These are phyloP conservation scores for Brenthis ino DNA, from an alignment of 2,888 invertebrate genomes.

Conservation along the genomic window DNA sequence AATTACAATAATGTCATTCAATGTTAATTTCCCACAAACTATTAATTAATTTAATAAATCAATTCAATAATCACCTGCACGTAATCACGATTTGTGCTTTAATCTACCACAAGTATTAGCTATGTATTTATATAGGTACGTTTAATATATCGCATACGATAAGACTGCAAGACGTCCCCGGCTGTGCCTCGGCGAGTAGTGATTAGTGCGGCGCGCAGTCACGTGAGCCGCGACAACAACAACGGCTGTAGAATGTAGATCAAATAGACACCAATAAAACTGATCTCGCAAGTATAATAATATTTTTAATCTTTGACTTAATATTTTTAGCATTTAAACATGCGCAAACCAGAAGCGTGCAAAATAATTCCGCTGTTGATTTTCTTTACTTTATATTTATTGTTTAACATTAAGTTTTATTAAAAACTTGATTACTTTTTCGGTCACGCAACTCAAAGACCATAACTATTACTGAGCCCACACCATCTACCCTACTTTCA, in stretches of 20 bases:
- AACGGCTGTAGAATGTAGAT: conserved; percentile 12
- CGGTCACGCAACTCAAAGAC: not conserved
- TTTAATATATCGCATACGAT: too few relatives aligned
- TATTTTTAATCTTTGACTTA: conserved; percentile 7
- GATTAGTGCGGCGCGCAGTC: not conserved
- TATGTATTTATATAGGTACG: too few relatives aligned
- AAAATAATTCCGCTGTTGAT: not conserved
- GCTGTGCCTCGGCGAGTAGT: not conserved
- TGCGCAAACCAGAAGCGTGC: not conserved
- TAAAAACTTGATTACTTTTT: not conserved
- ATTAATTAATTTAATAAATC: too few relatives aligned
- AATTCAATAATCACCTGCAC: too few relatives aligned
- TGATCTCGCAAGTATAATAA: not conserved
- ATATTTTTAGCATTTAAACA: not conserved
- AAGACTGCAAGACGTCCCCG: too few relatives aligned
- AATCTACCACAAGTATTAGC: too few relatives aligned
- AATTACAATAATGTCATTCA: too few relatives aligned
- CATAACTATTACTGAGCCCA: too few relatives aligned
- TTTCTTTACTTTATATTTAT: conserved; percentile 3
- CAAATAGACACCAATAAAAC: conserved; percentile 1
- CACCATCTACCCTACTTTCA: too few relatives aligned
- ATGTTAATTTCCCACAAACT: too few relatives aligned
- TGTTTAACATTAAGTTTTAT: not conserved
- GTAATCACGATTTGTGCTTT: too few relatives aligned
- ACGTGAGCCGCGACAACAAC: conserved; percentile 10